These are phyloP conservation scores for Lophius piscatorius DNA, from an alignment of 2,113 vertebrate genomes.

Conservation along the genomic window DNA sequence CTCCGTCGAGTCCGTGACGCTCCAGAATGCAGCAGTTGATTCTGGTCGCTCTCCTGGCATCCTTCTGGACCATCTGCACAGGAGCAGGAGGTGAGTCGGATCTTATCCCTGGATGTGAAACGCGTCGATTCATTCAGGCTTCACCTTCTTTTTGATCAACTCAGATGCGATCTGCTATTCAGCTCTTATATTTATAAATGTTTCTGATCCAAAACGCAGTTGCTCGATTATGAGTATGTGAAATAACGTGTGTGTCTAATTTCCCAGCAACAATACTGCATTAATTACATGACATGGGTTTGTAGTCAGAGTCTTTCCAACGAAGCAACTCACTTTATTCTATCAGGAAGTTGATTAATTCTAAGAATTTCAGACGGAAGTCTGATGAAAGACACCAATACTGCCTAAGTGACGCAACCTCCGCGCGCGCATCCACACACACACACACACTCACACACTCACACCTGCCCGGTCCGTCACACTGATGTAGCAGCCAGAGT, in stretches of 20 bases:
- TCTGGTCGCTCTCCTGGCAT: conserved; percentile 52
- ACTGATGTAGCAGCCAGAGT: neutral
- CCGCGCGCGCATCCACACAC: neutral
- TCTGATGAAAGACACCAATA: neutral
- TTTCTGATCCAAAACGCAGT: neutral
- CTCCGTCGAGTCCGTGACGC: conserved; percentile 31
- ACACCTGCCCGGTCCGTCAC: conserved; percentile 39
- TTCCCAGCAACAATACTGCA: no score
- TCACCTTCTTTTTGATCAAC: no score
- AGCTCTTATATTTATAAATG: neutral
- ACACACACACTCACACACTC: conserved; percentile 12
- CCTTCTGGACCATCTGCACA: conserved; percentile 50
- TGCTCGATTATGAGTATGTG: no score
- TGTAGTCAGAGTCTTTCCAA: no score
- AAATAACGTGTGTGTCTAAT: no score
- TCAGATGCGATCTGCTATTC: neutral
- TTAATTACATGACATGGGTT: no score
- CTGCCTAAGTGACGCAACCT: conserved; percentile 4
- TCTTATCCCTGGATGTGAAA: neutral
- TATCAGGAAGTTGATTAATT: conserved; percentile 14
- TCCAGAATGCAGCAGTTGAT: conserved; percentile 71
- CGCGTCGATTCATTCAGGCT: neutral
- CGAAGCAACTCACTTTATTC: neutral
- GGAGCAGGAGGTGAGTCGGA: conserved; percentile 73
- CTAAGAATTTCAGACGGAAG: no score